Evolutionary conservation across 2,888 invertebrate species (phyloP), one percentile per base, ranked within the genome.

Genomic region (Micoletzkya japonica): DNA sequence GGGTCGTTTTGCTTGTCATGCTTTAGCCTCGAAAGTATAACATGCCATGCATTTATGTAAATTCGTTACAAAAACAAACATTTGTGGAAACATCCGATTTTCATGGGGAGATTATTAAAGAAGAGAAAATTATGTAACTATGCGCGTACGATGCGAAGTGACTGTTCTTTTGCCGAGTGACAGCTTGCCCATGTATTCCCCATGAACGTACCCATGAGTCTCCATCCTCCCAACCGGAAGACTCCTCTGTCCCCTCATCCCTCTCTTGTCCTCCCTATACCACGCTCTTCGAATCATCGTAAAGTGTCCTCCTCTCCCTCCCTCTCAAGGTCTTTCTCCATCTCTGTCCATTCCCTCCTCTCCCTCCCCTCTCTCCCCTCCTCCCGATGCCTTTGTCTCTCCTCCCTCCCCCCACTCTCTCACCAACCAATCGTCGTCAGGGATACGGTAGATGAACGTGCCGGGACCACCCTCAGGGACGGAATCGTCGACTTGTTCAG

Each of bases 391-490:
- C 26, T 61, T 30, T 34, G 39, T 28, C 44, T 61, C 60, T 61
- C 26, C 32, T 39, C n/a, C 34, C 63, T 32, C 63, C 50, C 63
- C n/a, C n/a, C 20, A 44, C 7, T 36, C 26, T 50, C 63, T 63
- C 63, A 44, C 50, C 63, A 17, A 28, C 63, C 63, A 63, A 63
- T 63, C 6, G 34, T 32, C 63, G 30, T 30, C 7, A 17, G 49
- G 63, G 14, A 52, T 66, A 66, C 64, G 64, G 64, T 66, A 66
- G 64, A 66, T 66, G 64, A 66, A 66, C 64, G 57, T 28, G 39
- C 26, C 14, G 39, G 44, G 44, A 24, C 37, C 50, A 30, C 4
- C 58, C 32, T 39, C 49, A 49, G 57, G 37, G 30, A 44, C 24
- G n/a, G 24, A 57, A 4, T 39, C 57, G 10, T 37, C 57, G 6